phyloP scores from a whole-genome alignment of 2,888 invertebrate genomes.

The Eucera pruinosa region DNA sequence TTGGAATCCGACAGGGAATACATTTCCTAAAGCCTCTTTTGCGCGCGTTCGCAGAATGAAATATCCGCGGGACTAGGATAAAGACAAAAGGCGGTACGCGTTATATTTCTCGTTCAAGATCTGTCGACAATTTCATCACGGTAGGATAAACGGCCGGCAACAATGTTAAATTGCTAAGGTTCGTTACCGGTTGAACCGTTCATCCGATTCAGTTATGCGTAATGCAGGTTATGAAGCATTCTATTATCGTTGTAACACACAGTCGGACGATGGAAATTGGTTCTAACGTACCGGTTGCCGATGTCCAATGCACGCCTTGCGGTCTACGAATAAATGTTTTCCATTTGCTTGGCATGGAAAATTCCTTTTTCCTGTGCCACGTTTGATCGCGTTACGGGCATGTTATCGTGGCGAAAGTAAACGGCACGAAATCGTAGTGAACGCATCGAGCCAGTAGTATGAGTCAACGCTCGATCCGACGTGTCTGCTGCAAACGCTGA shows the following conservation, averaged over 20 bases:
- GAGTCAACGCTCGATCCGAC: slow-evolving; percentile 35
- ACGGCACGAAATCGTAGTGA: slow-evolving; percentile 18
- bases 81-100: slow-evolving; percentile 7
- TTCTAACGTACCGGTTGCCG: slow-evolving; percentile 29
- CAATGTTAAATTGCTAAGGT: not conserved
- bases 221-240: not conserved
- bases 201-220: slow-evolving; percentile 13
- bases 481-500: not conserved
- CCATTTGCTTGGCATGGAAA: slow-evolving; percentile 29
- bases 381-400: not conserved
- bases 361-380: slow-evolving; percentile 21
- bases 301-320: slow-evolving; percentile 26
- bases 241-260: not conserved
- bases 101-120: slow-evolving; percentile 12
- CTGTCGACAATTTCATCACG: slow-evolving; percentile 1
- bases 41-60: not conserved
- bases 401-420: slow-evolving; percentile 4
- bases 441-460: slow-evolving; percentile 12
- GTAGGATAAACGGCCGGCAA: not conserved
- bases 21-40: slow-evolving; percentile 42
- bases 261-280: slow-evolving; percentile 29
- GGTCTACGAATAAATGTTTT: slow-evolving; percentile 22
- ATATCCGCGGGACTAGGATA: not conserved
- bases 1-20: slow-evolving; percentile 33
- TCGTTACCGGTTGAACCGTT: not conserved